phyloP scores from a whole-genome alignment of 1,140 invertebrate species.

The Schmidtea mediterranea region DNA sequence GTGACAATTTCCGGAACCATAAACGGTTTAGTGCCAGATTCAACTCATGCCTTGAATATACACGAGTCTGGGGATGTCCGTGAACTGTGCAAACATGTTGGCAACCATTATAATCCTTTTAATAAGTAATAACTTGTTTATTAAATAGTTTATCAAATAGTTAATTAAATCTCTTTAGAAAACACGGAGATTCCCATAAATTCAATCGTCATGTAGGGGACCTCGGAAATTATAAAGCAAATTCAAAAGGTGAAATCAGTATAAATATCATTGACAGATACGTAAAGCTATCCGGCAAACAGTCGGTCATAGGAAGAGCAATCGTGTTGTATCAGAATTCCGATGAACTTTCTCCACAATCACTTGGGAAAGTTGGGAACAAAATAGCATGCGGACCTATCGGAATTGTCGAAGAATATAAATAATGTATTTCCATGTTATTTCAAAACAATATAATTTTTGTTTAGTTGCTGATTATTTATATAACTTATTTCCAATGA shows the following conservation, averaged over 20 bases:
- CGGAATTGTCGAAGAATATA: constrained; percentile 33
- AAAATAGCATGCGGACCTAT: constrained; percentile 87
- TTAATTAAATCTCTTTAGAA: constrained; percentile 16
- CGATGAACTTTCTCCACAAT: constrained; percentile 50
- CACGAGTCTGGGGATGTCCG: constrained; percentile 89
- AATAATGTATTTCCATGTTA: too few relatives aligned
- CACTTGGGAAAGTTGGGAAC: constrained; percentile 82
- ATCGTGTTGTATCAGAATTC: constrained; percentile 52
- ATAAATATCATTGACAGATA: constrained; percentile 45
- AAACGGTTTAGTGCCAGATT: constrained; percentile 19
- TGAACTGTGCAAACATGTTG: constrained; percentile 74
- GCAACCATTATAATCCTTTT: constrained; percentile 71
- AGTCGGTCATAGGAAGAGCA: constrained; percentile 59
- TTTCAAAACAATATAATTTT: too few relatives aligned
- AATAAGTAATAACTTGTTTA: constrained; percentile 26
- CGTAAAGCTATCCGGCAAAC: constrained; percentile 43
- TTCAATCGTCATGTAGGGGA: constrained; percentile 52
- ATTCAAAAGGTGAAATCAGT: constrained; percentile 39
- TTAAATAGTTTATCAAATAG: constrained; percentile 7
- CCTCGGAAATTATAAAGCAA: constrained; percentile 57
- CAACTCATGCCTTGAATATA: constrained; percentile 73
- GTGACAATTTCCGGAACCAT: not conserved
- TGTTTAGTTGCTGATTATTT: too few relatives aligned
- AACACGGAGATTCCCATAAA: constrained; percentile 53
- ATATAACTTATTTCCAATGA: too few relatives aligned